Percentiles rank a stretch among this genome's conserved stretches.
phyloP scores from a whole-genome alignment of 2,888 invertebrate species.

The Lycophotia porphyrea region DNA sequence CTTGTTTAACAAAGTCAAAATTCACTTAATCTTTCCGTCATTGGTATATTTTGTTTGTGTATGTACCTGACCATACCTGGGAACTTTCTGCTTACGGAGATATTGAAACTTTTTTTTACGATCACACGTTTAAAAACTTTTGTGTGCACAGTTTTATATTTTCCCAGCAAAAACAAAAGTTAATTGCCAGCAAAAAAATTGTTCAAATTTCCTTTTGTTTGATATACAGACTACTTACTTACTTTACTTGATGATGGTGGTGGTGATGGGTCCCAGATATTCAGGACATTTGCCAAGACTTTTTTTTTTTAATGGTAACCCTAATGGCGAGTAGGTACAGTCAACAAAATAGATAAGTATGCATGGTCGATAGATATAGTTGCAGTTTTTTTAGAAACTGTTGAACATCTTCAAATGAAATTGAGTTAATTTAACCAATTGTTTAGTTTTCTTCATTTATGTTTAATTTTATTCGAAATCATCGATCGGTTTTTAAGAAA shows the following conservation, averaged over 20 bases:
- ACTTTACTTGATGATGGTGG: too few species aligned
- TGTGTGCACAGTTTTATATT: too few species aligned
- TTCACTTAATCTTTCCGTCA: not conserved
- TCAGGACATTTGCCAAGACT: not conserved
- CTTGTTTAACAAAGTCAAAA: not conserved
- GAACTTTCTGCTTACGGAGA: not conserved
- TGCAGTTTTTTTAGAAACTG: too few species aligned
- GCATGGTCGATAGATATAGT: too few species aligned
- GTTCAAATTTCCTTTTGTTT: not conserved
- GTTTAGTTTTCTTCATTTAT: too few species aligned
- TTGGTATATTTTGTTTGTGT: not conserved
- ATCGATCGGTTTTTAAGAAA: too few species aligned
- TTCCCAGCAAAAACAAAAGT: not conserved
- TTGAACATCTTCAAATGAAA: too few species aligned
- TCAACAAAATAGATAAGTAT: too few species aligned
- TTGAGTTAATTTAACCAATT: too few species aligned
- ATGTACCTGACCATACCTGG: not conserved
- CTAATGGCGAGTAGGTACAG: not conserved
- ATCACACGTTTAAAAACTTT: too few species aligned
- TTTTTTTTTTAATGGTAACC: not conserved
- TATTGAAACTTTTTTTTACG: not conserved
- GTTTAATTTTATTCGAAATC: too few species aligned
- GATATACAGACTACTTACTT: too few species aligned
- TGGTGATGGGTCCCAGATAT: not conserved
- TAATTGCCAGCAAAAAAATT: not conserved